phyloP scores from a whole-genome alignment of 2,888 invertebrate species.

The Gerosis bhagava region DNA sequence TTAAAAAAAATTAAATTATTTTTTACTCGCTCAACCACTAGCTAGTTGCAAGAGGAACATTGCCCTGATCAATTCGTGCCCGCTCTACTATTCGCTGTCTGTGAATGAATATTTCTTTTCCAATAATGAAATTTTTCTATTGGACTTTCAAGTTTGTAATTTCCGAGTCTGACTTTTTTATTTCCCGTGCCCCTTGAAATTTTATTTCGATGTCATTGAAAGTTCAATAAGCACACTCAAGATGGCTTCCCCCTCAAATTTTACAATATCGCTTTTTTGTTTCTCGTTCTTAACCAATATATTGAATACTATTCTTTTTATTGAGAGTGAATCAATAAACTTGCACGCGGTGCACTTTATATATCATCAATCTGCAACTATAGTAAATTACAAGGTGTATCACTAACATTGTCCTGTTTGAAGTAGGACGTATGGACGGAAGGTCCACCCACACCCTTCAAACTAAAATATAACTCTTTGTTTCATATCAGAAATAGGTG shows the following conservation, averaged over 20 bases:
- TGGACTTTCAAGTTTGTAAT: slow-evolving; percentile 49
- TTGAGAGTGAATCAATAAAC: too few relatives aligned
- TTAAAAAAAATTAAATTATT: not conserved
- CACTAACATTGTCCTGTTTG: too few relatives aligned
- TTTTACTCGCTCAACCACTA: not conserved
- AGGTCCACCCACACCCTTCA: too few relatives aligned
- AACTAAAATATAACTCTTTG: too few relatives aligned
- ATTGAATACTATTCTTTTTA: too few relatives aligned
- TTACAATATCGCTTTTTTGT: slow-evolving; percentile 1
- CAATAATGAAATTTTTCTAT: slow-evolving; percentile 39
- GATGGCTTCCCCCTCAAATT: slow-evolving; percentile 3
- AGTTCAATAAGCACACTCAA: slow-evolving; percentile 13
- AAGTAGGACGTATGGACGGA: too few relatives aligned
- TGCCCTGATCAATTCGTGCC: slow-evolving; percentile 7
- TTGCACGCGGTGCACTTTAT: too few relatives aligned
- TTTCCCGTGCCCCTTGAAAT: slow-evolving; percentile 10
- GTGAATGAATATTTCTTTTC: slow-evolving; percentile 27
- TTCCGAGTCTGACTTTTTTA: slow-evolving; percentile 29
- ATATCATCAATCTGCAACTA: too few relatives aligned
- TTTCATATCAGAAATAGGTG: too few relatives aligned
- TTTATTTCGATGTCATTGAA: slow-evolving; percentile 16
- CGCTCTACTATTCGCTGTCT: slow-evolving; percentile 10
- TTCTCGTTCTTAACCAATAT: too few relatives aligned
- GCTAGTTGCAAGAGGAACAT: not conserved
- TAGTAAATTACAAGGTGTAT: too few relatives aligned